Evolutionary conservation across 2,113 vertebrate genomes (phyloP).

Genomic region (Sphyrna mokarran): DNA sequence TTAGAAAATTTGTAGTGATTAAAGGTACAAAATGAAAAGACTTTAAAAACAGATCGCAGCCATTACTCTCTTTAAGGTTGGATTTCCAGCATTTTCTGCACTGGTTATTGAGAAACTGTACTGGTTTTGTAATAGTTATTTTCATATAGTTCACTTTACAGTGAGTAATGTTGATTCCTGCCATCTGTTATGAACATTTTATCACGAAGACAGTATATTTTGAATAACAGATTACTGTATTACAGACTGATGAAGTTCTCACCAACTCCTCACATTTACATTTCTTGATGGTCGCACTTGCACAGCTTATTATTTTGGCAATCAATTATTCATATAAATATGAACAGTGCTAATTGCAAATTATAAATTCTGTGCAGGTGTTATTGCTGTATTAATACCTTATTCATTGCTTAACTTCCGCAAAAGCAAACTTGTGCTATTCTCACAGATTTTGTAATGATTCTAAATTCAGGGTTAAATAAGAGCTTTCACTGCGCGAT

Average conservation of each 20-base stretch:
- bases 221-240: constrained; percentile 33
- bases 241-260: constrained; percentile 21
- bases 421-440: not conserved
- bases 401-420: not conserved
- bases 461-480: not conserved
- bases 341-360: constrained; percentile 4
- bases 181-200: constrained; percentile 34
- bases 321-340: constrained; percentile 33
- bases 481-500: not conserved
- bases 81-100: not conserved
- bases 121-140: not conserved
- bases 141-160: constrained; percentile 8
- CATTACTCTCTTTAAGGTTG: not conserved
- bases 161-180: constrained; percentile 26
- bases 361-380: constrained; percentile 9
- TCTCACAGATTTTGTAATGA: constrained; percentile 17
- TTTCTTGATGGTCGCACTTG: not conserved
- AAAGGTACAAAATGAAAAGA: not conserved
- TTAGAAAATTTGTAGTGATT: not conserved
- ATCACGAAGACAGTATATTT: constrained; percentile 14
- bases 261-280: constrained; percentile 17
- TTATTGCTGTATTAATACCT: not conserved
- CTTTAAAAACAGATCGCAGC: too few relatives aligned
- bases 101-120: not conserved
- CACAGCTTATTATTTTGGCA: not conserved